Base-by-base conservation (phyloP, 2,888 invertebrate species). In the Ptilodon capucinus region DNA sequence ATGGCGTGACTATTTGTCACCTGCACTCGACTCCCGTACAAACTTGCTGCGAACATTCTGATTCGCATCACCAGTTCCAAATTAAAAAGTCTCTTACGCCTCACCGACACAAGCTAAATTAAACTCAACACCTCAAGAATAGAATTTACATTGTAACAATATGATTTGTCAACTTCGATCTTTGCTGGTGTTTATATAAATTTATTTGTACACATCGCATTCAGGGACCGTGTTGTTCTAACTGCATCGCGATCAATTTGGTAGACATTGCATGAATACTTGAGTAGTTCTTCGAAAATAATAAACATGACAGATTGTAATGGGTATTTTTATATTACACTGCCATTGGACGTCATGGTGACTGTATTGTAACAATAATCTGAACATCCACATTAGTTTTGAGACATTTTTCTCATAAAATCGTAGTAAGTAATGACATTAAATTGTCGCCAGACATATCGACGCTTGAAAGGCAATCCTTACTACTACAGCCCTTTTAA, bases 1-100 rank as follows among this genome's bases (percentile, higher is more conserved):
- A 80, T 83, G 76, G 81, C 84, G 84, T 86, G 87, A 87, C 91
- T 90, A 90, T 91, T 91, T 91, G 91, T 91, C 91, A 90, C 90
- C 81, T 79, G 79, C 76, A 81, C 81, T 83, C 75, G 89, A 90
- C 91, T 91, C 88, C 91, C 79, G 90, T 89, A 89, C 82, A 75
- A 73, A 75, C 76, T 79, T 74, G 81, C 79, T 77, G 79, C 73
- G 76, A 84, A 87, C 85, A 88, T 80, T 76, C 79, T 82, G 88
- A 89, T 90, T 88, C 79, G 71, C 85, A 88, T 90, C 86, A 80
- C 76, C 69, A 71, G 49, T 54, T 48, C 9, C 44, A 48, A 45
- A 51, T 56, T 40, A 54, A 70, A 80, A 76, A 59, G 64, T 51
- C 68, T 53, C 65, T 67, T 52, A 57, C 28, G 39, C 47, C 46